Conservation (phyloP, 2,113 vertebrate species). For the Aviceda subcristata region DNA sequence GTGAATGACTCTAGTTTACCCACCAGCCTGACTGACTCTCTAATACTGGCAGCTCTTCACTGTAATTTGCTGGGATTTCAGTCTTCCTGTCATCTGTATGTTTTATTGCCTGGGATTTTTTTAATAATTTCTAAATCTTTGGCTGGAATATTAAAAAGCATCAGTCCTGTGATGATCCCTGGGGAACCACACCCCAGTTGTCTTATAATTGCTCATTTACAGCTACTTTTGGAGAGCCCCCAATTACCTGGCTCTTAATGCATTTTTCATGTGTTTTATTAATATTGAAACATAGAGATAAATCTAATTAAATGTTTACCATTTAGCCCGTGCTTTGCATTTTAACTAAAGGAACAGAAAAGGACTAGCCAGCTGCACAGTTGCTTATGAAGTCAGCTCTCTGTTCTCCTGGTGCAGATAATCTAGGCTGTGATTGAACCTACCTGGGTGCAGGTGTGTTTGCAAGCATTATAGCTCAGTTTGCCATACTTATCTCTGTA, state of each 20-base stretch:
- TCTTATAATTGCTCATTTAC: background rate
- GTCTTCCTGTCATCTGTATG: background rate
- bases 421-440: background rate
- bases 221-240: background rate
- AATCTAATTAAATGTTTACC: constrained; percentile 48
- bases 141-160: background rate
- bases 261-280: constrained; percentile 33
- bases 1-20: background rate
- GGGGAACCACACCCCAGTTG: background rate
- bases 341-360: constrained; percentile 1
- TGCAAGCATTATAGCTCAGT: background rate
- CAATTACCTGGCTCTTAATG: constrained; percentile 8
- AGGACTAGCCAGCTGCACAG: background rate
- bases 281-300: constrained; percentile 39
- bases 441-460: background rate
- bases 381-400: background rate
- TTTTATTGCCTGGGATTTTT: background rate
- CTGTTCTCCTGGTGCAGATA: background rate
- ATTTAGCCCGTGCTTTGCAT: background rate
- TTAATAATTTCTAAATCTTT: background rate
- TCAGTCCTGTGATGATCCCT: background rate
- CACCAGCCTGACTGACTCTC: background rate
- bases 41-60: background rate
- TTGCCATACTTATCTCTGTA: background rate
- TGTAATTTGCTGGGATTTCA: background rate